Conservation (phyloP, 2,113 vertebrate genomes). For the Trachemys scripta region DNA sequence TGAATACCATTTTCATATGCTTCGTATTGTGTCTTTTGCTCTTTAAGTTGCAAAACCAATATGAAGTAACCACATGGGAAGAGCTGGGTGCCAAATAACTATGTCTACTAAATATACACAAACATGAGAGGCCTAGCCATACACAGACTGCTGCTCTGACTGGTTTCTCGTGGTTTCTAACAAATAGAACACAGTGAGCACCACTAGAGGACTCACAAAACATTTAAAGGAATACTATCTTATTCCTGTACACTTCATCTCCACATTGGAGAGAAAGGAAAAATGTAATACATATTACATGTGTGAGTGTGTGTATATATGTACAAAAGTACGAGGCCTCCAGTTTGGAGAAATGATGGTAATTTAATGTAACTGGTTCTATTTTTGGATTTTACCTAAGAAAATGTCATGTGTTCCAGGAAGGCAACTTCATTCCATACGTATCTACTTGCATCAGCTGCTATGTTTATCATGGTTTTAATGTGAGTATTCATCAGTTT, state of each 20-base stretch:
- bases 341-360: not conserved
- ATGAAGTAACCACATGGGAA: not conserved
- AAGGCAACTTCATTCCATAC: not conserved
- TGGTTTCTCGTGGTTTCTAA: not conserved
- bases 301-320: too few relatives aligned
- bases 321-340: not conserved
- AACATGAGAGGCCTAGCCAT: not conserved
- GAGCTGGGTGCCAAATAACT: not conserved
- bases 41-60: not conserved
- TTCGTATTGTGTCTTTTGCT: not conserved
- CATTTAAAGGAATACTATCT: not conserved
- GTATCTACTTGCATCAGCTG: not conserved
- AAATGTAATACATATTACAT: not conserved
- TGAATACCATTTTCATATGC: not conserved
- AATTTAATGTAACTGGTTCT: not conserved
- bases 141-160: not conserved
- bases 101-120: not conserved
- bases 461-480: not conserved
- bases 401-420: not conserved
- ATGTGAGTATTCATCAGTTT: not conserved
- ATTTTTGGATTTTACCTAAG: not conserved
- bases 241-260: not conserved
- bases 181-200: not conserved
- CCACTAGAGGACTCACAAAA: not conserved
- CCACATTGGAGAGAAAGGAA: not conserved